Evolutionary conservation across 2,797 vertebrate species (phyloP), one percentile per base, ranked within the genome.

Genomic region (Micropoecilia bifurca): DNA sequence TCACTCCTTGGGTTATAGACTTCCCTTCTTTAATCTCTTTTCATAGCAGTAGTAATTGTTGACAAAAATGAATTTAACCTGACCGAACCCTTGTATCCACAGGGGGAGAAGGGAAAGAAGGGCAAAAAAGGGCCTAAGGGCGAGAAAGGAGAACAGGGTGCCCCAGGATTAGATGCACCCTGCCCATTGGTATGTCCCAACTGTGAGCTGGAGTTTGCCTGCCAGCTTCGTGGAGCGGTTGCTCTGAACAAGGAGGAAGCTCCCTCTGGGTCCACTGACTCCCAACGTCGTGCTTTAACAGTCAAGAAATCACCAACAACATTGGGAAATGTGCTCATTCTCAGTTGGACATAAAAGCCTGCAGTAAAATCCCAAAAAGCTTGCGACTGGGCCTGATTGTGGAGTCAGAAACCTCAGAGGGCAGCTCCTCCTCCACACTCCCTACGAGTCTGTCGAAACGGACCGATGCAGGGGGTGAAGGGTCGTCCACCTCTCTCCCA

Each of bases 21-120:
- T 93, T 90, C 92, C 80, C 78, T 71, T 79, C 68, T 87, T 89
- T 94, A 95, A 95, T 95, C 85, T 88, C 78, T 87, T 57, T 91
- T 89, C 90, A 91, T 90, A 77, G 88, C 88, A 84, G 74, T 86
- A 90, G 87, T 91, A 61, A 61, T 57, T 57, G 53, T 57, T 57
- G 53, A 57, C 22, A 25, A 63, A 85, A 73, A 61, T 90, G 79
- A 85, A 90, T 88, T 91, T 96, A 95, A 97, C 96, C 93, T 98
- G 95, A 98, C 94, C 96, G 95, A 97, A 96, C 95, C 93, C 47
- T 99, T 99, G 96, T 98, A 96, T 99, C 90, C 97, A 95, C 99
- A 99, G 99, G 99, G 99, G 97, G 98, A 99, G 97, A 99, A 99
- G 98, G 99, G 98, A 98, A 99, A 99, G 97, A 99, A 99, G 97